phyloP scores from a whole-genome alignment of 2,888 invertebrate genomes.

The Resseliella maxima region DNA sequence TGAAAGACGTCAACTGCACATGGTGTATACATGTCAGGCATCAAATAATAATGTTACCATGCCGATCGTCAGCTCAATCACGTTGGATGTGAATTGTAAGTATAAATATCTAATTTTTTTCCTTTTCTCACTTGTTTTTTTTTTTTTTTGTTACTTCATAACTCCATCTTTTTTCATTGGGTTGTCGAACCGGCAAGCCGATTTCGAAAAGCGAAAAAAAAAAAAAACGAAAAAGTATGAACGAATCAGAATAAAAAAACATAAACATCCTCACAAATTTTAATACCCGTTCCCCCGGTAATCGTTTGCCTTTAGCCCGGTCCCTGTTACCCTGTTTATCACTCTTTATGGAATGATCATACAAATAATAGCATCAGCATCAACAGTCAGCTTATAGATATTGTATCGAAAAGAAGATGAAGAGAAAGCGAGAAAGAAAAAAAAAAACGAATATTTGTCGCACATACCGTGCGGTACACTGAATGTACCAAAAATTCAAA shows the following conservation, averaged over 20 bases:
- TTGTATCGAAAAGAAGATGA: not conserved
- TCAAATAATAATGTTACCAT: conserved; percentile 76
- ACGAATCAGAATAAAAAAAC: no score
- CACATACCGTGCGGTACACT: not conserved
- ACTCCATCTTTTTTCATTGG: conserved; percentile 21
- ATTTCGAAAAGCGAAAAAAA: not conserved
- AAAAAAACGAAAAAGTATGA: no score
- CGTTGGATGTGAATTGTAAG: conserved; percentile 78
- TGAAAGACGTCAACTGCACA: conserved; percentile 74
- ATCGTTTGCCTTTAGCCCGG: no score
- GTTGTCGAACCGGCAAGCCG: not conserved
- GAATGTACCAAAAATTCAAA: not conserved
- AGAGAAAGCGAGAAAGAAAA: no score
- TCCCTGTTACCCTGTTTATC: not conserved
- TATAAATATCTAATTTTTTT: conserved; percentile 61
- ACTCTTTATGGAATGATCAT: conserved; percentile 19
- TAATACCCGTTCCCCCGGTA: not conserved
- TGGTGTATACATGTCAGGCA: conserved; percentile 75
- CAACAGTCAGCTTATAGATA: conserved; percentile 8
- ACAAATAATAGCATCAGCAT: conserved; percentile 14
- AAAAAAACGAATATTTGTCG: not conserved
- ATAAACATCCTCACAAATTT: no score
- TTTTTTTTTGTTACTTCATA: conserved; percentile 18
- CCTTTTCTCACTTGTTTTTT: conserved; percentile 24
- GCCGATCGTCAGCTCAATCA: conserved; percentile 75